phyloP scores from a whole-genome alignment of 2,888 invertebrate genomes.

The Papilio protenor region DNA sequence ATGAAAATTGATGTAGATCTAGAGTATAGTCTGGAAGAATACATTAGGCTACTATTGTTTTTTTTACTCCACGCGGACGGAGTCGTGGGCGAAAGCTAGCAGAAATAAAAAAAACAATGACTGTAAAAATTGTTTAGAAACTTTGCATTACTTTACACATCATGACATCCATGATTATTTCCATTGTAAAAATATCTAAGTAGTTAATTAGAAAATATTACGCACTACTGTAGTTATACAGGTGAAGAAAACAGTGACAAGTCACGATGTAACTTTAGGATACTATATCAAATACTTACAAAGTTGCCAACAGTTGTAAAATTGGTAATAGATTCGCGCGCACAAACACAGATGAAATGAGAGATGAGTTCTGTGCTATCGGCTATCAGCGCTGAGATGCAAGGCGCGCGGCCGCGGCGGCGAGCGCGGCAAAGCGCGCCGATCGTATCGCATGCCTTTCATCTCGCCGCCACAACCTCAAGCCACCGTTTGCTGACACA shows the following conservation, averaged over 20 bases:
- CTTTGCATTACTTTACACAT: too few relatives aligned
- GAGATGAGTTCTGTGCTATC: slow-evolving; percentile 63
- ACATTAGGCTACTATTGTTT: too few relatives aligned
- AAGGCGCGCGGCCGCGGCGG: slow-evolving; percentile 70
- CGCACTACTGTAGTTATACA: background rate
- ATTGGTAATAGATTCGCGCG: slow-evolving; percentile 56
- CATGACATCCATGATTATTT: too few relatives aligned
- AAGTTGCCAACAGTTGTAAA: slow-evolving; percentile 41
- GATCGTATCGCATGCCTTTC: slow-evolving; percentile 73
- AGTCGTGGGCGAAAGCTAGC: too few relatives aligned
- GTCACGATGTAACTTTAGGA: background rate
- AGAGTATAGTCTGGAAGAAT: too few relatives aligned
- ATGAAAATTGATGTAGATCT: too few relatives aligned
- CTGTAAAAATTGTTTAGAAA: too few relatives aligned
- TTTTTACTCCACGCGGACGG: too few relatives aligned
- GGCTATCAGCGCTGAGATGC: slow-evolving; percentile 76
- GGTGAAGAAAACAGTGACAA: background rate
- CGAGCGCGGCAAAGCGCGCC: slow-evolving; percentile 70
- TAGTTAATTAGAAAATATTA: too few relatives aligned
- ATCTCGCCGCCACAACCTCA: slow-evolving; percentile 67
- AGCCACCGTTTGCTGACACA: slow-evolving; percentile 41
- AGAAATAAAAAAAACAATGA: too few relatives aligned
- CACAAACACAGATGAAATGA: slow-evolving; percentile 71
- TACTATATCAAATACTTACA: background rate
- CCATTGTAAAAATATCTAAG: too few relatives aligned